Base-by-base conservation (phyloP, 2,888 invertebrate genomes). In the Thalpophila matura region DNA sequence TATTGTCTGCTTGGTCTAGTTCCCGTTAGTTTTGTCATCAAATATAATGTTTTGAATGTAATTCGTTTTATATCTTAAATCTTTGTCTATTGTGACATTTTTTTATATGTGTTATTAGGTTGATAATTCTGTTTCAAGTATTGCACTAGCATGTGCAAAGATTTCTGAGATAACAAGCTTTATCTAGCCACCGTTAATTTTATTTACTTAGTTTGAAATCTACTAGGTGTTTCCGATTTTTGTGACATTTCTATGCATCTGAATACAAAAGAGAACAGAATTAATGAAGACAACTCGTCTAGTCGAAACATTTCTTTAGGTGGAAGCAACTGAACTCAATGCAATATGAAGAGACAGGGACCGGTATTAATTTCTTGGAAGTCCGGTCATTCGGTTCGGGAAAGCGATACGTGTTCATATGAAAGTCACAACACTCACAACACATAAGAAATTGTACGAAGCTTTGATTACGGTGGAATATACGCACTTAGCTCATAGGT, bases 11-110 rank as follows among this genome's bases (percentile, higher is more conserved):
- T 42, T 57, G 77, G 61, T 56, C 79, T 56, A 78, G 75, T 79
- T 79, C 80, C 61, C 78, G 74, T 57, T 68, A 71, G 60, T 77
- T 67, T 71, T 80, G 71, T 77, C 74, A 80, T 77, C 50, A 73
- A 66, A 58, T 53, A 24, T 49, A 61, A 58, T 63, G 53, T 59
- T 77, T 64, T 38, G 14, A 61, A 57, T 40, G 67, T 67, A 42
- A 61, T 59, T 63, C 24, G 62, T 54, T 46, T 61, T 35, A 40
- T 70, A 66, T 74, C 76, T 62, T 20, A 6, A 42, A 71, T 75
- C 59, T 65, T 12, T 38, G 22, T 37, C 55, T 40, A 63, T 79
- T 79, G 66, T 69, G 57, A 55, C 59, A 64, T 46, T 33, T 66
- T 73, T 57, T 61, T 55, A 50, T 62, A 62, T 68, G 55, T 62